phyloP scores from a whole-genome alignment of 2,888 invertebrate species.

The Cheilosia urbana region DNA sequence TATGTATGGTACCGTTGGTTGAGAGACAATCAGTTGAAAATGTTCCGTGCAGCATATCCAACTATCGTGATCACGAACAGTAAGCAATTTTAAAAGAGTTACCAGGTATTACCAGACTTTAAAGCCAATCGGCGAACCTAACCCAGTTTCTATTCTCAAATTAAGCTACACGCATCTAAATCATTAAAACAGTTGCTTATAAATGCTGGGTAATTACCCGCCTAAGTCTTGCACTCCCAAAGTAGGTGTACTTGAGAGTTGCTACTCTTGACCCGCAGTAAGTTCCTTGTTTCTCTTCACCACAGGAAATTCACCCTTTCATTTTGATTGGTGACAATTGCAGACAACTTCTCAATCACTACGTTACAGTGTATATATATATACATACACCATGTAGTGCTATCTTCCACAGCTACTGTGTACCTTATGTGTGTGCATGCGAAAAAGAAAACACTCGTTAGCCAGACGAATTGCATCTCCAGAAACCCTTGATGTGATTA shows the following conservation, averaged over 20 bases:
- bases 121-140: no score
- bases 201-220: not conserved
- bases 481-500: conserved; percentile 62
- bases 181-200: not conserved
- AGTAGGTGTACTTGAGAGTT: not conserved
- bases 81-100: no score
- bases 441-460: conserved; percentile 50
- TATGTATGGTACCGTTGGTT: no score
- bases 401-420: conserved; percentile 17
- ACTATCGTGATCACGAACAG: no score
- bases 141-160: no score
- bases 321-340: conserved; percentile 42
- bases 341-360: conserved; percentile 62
- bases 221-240: not conserved
- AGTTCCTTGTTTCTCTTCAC: not conserved
- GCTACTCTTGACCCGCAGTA: conserved; percentile 12
- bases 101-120: no score
- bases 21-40: no score
- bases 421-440: not conserved
- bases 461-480: conserved; percentile 65
- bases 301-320: conserved; percentile 67
- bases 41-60: no score
- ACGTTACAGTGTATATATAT: not conserved
- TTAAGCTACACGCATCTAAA: no score
- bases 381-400: not conserved